phyloP scores from a whole-genome alignment of 1,140 invertebrate genomes.

The Frieseomelitta varia region DNA sequence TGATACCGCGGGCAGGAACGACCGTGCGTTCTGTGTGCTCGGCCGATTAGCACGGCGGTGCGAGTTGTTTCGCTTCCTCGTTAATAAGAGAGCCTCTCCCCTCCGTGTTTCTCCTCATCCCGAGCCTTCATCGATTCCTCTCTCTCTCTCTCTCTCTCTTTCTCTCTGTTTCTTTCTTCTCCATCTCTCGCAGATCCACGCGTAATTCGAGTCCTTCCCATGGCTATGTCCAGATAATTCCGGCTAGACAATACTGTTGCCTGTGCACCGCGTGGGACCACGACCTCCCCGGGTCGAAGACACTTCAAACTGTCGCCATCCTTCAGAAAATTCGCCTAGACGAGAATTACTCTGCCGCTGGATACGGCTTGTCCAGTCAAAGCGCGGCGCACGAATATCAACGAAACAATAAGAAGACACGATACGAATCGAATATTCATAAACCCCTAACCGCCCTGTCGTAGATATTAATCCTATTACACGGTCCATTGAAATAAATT shows the following conservation, averaged over 20 bases:
- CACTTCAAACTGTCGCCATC: no score
- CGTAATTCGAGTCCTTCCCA: slow-evolving; percentile 61
- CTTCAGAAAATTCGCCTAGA: no score
- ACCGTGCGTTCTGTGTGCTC: slow-evolving; percentile 66
- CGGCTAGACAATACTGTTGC: slow-evolving; percentile 52
- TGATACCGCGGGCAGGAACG: slow-evolving; percentile 58
- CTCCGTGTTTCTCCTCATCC: slow-evolving; percentile 32
- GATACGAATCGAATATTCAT: background rate
- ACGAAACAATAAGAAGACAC: no score
- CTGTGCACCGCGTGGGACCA: slow-evolving; percentile 61
- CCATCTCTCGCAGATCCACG: slow-evolving; percentile 20
- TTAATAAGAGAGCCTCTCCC: slow-evolving; percentile 79
- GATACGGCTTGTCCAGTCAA: no score
- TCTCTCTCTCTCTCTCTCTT: background rate
- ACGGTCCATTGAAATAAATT: slow-evolving; percentile 53
- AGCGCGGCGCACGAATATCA: no score
- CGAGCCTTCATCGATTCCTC: slow-evolving; percentile 18
- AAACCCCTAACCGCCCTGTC: slow-evolving; percentile 3
- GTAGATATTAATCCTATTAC: slow-evolving; percentile 58
- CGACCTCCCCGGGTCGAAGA: background rate
- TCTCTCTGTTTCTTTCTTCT: background rate
- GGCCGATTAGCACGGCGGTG: slow-evolving; percentile 79
- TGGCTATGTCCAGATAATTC: slow-evolving; percentile 48
- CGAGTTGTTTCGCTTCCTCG: slow-evolving; percentile 82
- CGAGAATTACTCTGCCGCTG: no score